Evolutionary conservation across 2,113 vertebrate species (phyloP).

Genomic region (Thomomys bottae): DNA sequence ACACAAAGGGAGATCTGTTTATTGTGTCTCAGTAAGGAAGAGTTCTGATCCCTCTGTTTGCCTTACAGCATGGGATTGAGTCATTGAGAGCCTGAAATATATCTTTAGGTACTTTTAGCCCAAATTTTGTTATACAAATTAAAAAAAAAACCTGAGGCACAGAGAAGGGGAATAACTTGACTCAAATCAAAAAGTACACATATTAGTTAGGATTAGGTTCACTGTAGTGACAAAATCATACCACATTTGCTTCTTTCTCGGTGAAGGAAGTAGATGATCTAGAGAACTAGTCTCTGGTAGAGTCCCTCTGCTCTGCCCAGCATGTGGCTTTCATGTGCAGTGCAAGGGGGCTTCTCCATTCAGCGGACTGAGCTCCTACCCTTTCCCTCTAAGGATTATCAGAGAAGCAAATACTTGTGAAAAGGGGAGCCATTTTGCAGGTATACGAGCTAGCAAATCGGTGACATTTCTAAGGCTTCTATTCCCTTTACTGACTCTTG

Average conservation of each 20-base stretch:
- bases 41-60: not conserved
- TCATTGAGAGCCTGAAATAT: not conserved
- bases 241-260: not conserved
- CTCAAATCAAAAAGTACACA: not conserved
- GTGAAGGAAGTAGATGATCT: not conserved
- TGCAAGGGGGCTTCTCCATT: not conserved
- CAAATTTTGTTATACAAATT: not conserved
- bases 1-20: not conserved
- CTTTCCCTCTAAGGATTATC: not conserved
- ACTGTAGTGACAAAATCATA: not conserved
- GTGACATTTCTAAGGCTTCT: not conserved
- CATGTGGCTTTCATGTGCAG: no score
- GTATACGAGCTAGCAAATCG: not conserved
- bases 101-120: not conserved
- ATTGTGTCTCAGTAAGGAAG: not conserved
- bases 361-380: not conserved
- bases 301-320: not conserved
- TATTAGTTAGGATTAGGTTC: not conserved
- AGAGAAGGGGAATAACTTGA: not conserved
- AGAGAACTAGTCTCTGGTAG: not conserved
- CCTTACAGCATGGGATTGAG: not conserved
- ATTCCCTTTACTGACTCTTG: not conserved
- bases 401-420: not conserved
- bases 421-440: not conserved
- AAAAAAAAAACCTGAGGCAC: conserved; percentile 22